Evolutionary conservation across 1,140 invertebrate species (phyloP).

Genomic region (Diorhabda elongata): DNA sequence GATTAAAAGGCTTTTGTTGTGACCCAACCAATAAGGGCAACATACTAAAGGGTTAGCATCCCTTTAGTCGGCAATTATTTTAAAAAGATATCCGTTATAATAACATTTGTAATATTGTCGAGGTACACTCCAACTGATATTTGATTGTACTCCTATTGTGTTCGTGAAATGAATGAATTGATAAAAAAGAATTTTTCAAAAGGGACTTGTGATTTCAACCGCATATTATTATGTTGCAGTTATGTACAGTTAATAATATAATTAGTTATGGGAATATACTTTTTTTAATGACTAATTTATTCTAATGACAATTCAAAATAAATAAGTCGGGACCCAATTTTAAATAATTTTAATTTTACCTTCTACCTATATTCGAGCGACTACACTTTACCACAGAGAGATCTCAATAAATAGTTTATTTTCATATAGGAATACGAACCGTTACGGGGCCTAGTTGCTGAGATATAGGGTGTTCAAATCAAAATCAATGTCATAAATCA

Average conservation of each 20-base stretch:
- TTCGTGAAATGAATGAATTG: conserved; percentile 25
- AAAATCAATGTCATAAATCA: too few relatives aligned
- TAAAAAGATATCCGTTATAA: conserved; percentile 35
- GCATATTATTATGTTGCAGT: conserved; percentile 15
- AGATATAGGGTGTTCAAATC: too few relatives aligned
- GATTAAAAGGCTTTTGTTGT: conserved; percentile 31
- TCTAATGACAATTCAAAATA: background rate
- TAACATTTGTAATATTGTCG: conserved; percentile 36
- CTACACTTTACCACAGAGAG: too few relatives aligned
- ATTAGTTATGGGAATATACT: conserved; percentile 18
- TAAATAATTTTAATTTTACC: background rate
- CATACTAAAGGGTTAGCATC: conserved; percentile 23
- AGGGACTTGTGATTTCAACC: conserved; percentile 23
- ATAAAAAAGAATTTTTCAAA: conserved; percentile 16
- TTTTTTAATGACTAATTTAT: background rate
- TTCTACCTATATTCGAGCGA: background rate
- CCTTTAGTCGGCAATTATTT: conserved; percentile 33
- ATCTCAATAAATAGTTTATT: too few relatives aligned
- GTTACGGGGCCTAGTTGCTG: too few relatives aligned
- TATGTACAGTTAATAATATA: conserved; percentile 10
- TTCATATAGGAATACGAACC: too few relatives aligned
- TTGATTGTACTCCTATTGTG: conserved; percentile 34
- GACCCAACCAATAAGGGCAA: conserved; percentile 24
- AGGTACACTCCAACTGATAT: conserved; percentile 26
- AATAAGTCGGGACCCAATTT: background rate